Base-by-base conservation (phyloP, 2,888 invertebrate species). In the Acrocyrtus sp. region DNA sequence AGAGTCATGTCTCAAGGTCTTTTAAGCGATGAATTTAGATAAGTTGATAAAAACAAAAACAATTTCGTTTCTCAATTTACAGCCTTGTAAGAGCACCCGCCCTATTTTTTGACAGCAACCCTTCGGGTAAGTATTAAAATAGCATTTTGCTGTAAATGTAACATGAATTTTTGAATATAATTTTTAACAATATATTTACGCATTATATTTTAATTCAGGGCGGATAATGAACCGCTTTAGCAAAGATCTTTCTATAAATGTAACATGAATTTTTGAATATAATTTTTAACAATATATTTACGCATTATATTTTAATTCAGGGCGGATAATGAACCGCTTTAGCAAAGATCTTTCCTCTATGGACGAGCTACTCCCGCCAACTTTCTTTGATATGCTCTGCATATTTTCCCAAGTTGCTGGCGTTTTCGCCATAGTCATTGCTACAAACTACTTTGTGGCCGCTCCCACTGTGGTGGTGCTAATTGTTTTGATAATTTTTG, bases 241-340 rank as follows among this genome's bases (percentile, higher is more conserved):
- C 93, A 0, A 94, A 93, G 83, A 94, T 94, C 82, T 90, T 92
- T n/a, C n/a, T n/a, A n/a, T n/a, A n/a, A n/a, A n/a, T n/a, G n/a
- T n/a, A n/a, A n/a, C n/a, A n/a, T n/a, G n/a, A n/a, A n/a, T n/a
- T n/a, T n/a, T n/a, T n/a, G n/a, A n/a, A n/a, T n/a, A n/a, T n/a
- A n/a, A n/a, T n/a, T n/a, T n/a, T n/a, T n/a, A n/a, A n/a, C n/a
- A n/a, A n/a, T n/a, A n/a, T n/a, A n/a, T n/a, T n/a, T n/a, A n/a
- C n/a, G n/a, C n/a, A n/a, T n/a, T n/a, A n/a, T n/a, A n/a, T n/a
- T n/a, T n/a, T n/a, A n/a, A n/a, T n/a, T n/a, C n/a, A n/a, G 87
- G 87, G 67, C 83, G 86, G 60, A 92, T 95, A 76, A 86, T 95
- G 51, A 96, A 95, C 85, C 87, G 94, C 76, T 94, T 95, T 82